Evolutionary conservation across 2,888 invertebrate genomes (phyloP).

Genomic region (Cynaeus angustus): DNA sequence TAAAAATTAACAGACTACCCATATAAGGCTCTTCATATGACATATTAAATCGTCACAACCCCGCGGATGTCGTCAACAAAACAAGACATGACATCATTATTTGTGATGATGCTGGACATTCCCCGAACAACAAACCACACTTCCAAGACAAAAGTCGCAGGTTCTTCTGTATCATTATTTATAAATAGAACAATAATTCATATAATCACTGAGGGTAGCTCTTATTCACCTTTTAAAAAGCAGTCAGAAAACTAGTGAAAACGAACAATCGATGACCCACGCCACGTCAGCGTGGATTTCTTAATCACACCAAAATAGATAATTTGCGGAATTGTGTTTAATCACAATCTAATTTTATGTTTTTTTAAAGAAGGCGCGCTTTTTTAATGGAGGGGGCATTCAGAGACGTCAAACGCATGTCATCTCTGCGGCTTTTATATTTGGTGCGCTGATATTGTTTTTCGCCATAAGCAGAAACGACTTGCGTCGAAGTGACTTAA

Average conservation of each 20-base stretch:
- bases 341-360: slow-evolving; percentile 15
- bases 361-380: slow-evolving; percentile 24
- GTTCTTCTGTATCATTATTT: slow-evolving; percentile 29
- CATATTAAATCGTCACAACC: slow-evolving; percentile 13
- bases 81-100: slow-evolving; percentile 22
- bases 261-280: not conserved
- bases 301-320: slow-evolving; percentile 6
- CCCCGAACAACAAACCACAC: slow-evolving; percentile 7
- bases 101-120: slow-evolving; percentile 17
- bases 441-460: slow-evolving; percentile 31
- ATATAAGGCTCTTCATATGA: slow-evolving; percentile 16
- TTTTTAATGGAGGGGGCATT: slow-evolving; percentile 13
- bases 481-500: slow-evolving; percentile 28
- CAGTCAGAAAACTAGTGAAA: not conserved
- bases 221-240: no score
- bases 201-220: not conserved
- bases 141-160: slow-evolving; percentile 17
- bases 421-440: slow-evolving; percentile 33
- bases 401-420: slow-evolving; percentile 36
- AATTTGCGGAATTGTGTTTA: slow-evolving; percentile 4
- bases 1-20: not conserved
- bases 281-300: not conserved
- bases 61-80: slow-evolving; percentile 13
- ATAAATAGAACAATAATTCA: slow-evolving; percentile 16
- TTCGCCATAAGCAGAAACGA: slow-evolving; percentile 32